A percentile compares a stretch with the other conserved stretches of the same genome.
These are phyloP conservation scores for Sinodicranocentrus sp. DNA, from an alignment of 2,888 invertebrate genomes.

Conservation along the genomic window DNA sequence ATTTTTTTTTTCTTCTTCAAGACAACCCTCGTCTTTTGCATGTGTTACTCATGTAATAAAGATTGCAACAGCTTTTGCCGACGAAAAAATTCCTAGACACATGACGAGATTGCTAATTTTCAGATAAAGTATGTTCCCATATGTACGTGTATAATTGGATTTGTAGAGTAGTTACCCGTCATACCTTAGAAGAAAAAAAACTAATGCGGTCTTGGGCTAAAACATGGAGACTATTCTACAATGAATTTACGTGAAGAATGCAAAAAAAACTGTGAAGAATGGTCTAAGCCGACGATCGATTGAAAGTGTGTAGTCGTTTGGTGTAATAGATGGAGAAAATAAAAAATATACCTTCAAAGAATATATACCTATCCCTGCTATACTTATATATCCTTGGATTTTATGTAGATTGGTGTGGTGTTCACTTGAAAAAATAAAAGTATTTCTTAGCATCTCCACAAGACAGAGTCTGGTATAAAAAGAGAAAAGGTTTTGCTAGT, in stretches of 20 bases:
- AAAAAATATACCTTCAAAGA: too few relatives aligned
- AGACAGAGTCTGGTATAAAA: background rate
- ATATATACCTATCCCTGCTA: too few relatives aligned
- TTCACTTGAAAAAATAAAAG: background rate
- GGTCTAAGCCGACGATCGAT: too few relatives aligned
- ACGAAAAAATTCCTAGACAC: conserved; percentile 33
- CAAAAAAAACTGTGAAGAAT: background rate
- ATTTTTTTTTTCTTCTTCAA: background rate
- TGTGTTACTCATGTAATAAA: background rate
- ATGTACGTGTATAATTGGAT: conserved; percentile 12
- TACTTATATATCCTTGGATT: conserved; percentile 16
- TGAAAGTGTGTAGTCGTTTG: too few relatives aligned
- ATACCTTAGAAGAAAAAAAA: background rate
- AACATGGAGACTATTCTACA: background rate
- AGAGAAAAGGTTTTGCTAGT: background rate
- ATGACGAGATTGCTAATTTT: conserved; percentile 51
- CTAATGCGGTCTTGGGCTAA: background rate
- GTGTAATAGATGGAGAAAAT: conserved; percentile 46
- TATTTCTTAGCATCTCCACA: background rate
- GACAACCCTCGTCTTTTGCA: background rate
- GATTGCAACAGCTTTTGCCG: background rate
- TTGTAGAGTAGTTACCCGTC: background rate
- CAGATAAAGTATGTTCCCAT: background rate
- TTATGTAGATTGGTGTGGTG: conserved; percentile 47
- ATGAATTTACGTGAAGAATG: conserved; percentile 16